phyloP scores from a whole-genome alignment of 37 sponge, comb jelly and placozoan species.

The Ephydatia muelleri region DNA sequence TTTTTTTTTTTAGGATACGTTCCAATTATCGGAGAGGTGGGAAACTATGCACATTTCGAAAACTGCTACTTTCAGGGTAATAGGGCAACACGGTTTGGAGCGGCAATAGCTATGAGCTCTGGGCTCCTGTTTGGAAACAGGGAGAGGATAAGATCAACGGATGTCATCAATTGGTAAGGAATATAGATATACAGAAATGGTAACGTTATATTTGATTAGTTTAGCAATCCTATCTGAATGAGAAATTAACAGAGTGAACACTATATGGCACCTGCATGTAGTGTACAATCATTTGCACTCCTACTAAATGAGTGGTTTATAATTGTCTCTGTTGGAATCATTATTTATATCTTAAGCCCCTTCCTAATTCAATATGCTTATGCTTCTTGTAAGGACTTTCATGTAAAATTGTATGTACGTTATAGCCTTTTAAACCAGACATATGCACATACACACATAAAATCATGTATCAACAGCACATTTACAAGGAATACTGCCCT shows the following conservation, averaged over 20 bases:
- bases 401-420: too few relatives aligned
- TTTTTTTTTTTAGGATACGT: not conserved
- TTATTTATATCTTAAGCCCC: not conserved
- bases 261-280: too few relatives aligned
- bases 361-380: not conserved
- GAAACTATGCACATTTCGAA: slow-evolving; percentile 19
- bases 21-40: not conserved
- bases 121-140: not conserved
- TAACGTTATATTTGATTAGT: too few relatives aligned
- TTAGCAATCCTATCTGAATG: too few relatives aligned
- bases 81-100: slow-evolving; percentile 27
- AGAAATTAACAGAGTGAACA: too few relatives aligned
- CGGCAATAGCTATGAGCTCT: slow-evolving; percentile 32
- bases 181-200: too few relatives aligned
- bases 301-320: too few relatives aligned
- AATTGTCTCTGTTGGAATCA: too few relatives aligned
- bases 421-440: too few relatives aligned
- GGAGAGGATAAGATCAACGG: slow-evolving; percentile 11
- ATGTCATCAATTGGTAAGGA: slow-evolving; percentile 38
- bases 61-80: slow-evolving; percentile 28
- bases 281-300: too few relatives aligned
- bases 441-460: not conserved
- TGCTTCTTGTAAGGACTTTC: not conserved
- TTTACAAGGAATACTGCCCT: not conserved
- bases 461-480: not conserved